These are phyloP conservation scores for Gyps fulvus DNA, from an alignment of 2,113 vertebrate genomes.

Conservation along the genomic window DNA sequence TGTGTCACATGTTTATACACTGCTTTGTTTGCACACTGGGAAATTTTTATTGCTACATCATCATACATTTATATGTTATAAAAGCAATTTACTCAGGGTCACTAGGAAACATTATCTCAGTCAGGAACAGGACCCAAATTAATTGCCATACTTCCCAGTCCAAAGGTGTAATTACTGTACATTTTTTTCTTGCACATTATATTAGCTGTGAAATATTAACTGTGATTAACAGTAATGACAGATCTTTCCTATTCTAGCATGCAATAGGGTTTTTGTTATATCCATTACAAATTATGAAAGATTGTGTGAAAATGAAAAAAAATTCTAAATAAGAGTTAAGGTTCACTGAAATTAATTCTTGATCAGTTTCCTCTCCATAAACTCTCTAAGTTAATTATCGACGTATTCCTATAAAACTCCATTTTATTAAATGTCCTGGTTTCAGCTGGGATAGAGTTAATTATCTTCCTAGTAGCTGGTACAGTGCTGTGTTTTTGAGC, in stretches of 20 bases:
- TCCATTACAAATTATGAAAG: neutral
- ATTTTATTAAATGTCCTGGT: neutral
- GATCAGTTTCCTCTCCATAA: slow-evolving; percentile 13
- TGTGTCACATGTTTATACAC: neutral
- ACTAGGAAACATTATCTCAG: neutral
- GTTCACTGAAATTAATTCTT: slow-evolving; percentile 20
- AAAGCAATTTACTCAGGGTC: neutral
- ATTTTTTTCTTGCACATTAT: neutral
- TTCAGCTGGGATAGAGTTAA: no score
- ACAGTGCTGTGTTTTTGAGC: no score
- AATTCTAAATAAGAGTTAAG: neutral
- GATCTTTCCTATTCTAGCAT: neutral
- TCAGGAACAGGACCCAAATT: neutral
- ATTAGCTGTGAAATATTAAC: neutral
- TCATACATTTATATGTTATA: neutral
- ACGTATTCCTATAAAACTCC: neutral
- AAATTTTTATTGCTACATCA: neutral
- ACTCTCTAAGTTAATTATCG: slow-evolving; percentile 13
- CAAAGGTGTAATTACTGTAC: neutral
- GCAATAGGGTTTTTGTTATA: neutral
- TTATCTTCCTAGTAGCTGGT: no score
- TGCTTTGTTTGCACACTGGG: neutral
- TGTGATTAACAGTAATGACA: neutral
- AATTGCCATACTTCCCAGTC: neutral
- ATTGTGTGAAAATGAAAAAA: neutral